Percentiles rank a stretch among this genome's conserved stretches.
phyloP scores from a whole-genome alignment of 2,113 vertebrate species.

The Melanostigma gelatinosum region DNA sequence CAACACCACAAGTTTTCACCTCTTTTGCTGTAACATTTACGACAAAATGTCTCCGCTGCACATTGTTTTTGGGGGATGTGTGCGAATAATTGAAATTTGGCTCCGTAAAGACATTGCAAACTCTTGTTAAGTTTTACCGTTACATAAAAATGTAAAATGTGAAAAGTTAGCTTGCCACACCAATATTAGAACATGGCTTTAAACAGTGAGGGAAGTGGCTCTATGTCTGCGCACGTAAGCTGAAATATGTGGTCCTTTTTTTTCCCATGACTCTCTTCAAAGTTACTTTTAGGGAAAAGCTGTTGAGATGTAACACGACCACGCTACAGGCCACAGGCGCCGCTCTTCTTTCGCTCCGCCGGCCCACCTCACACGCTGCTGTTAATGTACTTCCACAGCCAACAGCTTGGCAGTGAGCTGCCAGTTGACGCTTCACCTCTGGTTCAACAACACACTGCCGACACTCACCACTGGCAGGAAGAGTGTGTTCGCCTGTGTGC shows the following conservation, averaged over 20 bases:
- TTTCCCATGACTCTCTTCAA: conserved; percentile 41
- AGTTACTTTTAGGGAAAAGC: conserved; percentile 54
- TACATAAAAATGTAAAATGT: neutral
- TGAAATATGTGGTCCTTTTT: neutral
- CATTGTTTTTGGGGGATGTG: neutral
- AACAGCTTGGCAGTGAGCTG: conserved; percentile 70
- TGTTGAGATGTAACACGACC: conserved; percentile 55
- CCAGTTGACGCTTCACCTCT: conserved; percentile 74
- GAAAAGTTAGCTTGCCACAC: neutral
- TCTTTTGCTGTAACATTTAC: neutral
- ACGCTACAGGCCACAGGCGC: conserved; percentile 72
- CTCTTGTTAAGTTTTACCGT: neutral
- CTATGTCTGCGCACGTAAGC: neutral
- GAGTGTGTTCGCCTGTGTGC: conserved; percentile 22
- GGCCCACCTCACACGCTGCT: conserved; percentile 63
- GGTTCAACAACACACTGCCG: conserved; percentile 69
- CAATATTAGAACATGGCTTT: neutral
- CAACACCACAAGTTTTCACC: neutral
- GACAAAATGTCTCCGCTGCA: neutral
- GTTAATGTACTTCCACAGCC: conserved; percentile 79
- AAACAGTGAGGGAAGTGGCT: neutral
- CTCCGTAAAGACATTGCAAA: neutral
- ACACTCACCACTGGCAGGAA: conserved; percentile 56
- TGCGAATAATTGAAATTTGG: neutral
- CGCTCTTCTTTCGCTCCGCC: conserved; percentile 58